These are phyloP conservation scores for Galerucella calmariensis DNA, from an alignment of 2,888 invertebrate species.

Conservation along the genomic window DNA sequence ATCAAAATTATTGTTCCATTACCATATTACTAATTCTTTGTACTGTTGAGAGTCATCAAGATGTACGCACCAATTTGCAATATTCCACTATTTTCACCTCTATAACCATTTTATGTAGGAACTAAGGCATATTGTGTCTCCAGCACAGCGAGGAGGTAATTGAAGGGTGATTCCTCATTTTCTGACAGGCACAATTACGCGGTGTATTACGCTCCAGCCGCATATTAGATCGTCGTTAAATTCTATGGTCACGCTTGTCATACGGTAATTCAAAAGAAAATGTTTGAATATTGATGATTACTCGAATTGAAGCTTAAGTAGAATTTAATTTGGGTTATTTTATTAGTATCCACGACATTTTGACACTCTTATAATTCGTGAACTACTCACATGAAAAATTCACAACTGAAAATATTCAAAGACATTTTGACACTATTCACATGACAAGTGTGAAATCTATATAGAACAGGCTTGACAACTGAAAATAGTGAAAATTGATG, in stretches of 20 bases:
- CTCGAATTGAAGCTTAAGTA: too few species aligned
- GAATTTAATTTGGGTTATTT: too few species aligned
- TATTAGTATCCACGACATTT: too few species aligned
- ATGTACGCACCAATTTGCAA: conserved; percentile 55
- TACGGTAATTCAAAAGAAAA: neutral
- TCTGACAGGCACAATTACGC: conserved; percentile 28
- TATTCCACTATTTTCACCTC: conserved; percentile 54
- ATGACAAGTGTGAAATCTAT: too few species aligned
- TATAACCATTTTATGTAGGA: conserved; percentile 36
- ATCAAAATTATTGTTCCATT: neutral
- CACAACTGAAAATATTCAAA: too few species aligned
- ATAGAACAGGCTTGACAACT: too few species aligned
- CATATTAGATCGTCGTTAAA: conserved; percentile 19
- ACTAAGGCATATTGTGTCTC: conserved; percentile 20
- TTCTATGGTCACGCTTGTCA: conserved; percentile 12
- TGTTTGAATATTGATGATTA: too few species aligned
- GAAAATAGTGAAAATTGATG: too few species aligned
- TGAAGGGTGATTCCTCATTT: conserved; percentile 28
- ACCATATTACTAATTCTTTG: conserved; percentile 12
- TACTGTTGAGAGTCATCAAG: conserved; percentile 53
- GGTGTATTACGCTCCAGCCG: conserved; percentile 18
- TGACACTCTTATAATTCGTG: too few species aligned
- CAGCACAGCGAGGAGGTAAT: conserved; percentile 24
- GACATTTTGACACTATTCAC: too few species aligned
- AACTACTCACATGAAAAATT: too few species aligned